phyloP scores from a whole-genome alignment of 2,888 invertebrate genomes.

The Pachymerium ferrugineum region DNA sequence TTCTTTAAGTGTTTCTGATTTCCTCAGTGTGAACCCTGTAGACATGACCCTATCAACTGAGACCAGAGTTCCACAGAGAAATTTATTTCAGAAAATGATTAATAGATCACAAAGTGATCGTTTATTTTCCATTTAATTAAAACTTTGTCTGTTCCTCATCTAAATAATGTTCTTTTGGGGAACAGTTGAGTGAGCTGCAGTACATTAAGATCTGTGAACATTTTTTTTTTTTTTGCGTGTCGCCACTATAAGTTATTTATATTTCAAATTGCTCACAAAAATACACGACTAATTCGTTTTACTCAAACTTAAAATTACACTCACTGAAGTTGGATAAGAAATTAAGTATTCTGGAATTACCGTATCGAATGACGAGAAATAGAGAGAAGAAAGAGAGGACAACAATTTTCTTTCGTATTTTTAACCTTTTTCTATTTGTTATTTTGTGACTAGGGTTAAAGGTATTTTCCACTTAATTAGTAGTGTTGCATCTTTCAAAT shows the following conservation, averaged over 20 bases:
- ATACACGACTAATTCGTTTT: slow-evolving; percentile 25
- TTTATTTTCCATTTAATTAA: neutral
- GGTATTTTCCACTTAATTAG: slow-evolving; percentile 4
- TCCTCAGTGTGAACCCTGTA: neutral
- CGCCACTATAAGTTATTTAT: neutral
- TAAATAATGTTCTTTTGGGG: slow-evolving; percentile 13
- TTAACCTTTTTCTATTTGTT: neutral
- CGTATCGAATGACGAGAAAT: slow-evolving; percentile 25
- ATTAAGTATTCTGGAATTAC: slow-evolving; percentile 24
- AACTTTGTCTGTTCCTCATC: neutral
- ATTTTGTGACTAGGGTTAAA: slow-evolving; percentile 18
- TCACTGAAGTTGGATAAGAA: slow-evolving; percentile 20
- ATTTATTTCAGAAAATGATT: neutral
- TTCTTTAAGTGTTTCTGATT: neutral
- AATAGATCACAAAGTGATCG: neutral
- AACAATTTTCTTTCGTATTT: slow-evolving; percentile 7
- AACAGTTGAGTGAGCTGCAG: slow-evolving; percentile 17
- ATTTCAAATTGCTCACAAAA: slow-evolving; percentile 24
- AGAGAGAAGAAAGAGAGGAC: slow-evolving; percentile 14
- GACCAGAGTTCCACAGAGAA: slow-evolving; percentile 9
- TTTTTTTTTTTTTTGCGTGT: neutral
- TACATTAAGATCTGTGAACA: slow-evolving; percentile 10
- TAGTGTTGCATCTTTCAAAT: neutral
- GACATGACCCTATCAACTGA: neutral
- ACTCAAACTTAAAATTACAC: slow-evolving; percentile 24